phyloP scores from a whole-genome alignment of 2,113 vertebrate genomes.

The Puntigrus tetrazona region DNA sequence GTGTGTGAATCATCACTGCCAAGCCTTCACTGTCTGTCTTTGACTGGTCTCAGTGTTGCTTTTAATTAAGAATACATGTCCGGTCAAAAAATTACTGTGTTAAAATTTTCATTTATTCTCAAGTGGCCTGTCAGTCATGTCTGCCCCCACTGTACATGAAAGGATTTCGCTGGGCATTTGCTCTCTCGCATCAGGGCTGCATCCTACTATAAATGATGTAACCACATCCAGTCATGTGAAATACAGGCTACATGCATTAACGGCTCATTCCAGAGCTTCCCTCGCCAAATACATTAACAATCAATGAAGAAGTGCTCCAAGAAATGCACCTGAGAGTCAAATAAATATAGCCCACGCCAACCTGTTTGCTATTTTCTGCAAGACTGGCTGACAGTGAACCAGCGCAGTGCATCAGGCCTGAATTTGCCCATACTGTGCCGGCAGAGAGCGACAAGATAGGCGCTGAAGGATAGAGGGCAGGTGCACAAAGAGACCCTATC shows the following conservation, averaged over 20 bases:
- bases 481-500: constrained; percentile 43
- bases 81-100: constrained; percentile 14
- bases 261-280: constrained; percentile 25
- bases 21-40: constrained; percentile 19
- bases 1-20: constrained; percentile 29
- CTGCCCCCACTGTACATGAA: constrained; percentile 2
- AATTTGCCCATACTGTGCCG: constrained; percentile 9
- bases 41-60: constrained; percentile 23
- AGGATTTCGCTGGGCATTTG: constrained; percentile 6
- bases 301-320: constrained; percentile 37
- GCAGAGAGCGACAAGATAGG: neutral
- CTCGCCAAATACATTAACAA: constrained; percentile 14
- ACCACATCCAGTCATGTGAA: constrained; percentile 33
- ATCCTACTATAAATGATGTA: constrained; percentile 44
- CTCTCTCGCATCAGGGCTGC: neutral
- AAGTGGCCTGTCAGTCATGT: constrained; percentile 23
- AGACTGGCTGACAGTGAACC: constrained; percentile 45
- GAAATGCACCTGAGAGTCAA: constrained; percentile 32
- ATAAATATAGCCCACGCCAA: constrained; percentile 50
- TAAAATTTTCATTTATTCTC: constrained; percentile 24
- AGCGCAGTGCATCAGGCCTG: neutral
- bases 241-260: constrained; percentile 29
- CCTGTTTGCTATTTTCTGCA: constrained; percentile 46
- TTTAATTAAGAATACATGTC: constrained; percentile 37
- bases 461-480: constrained; percentile 6